Conservation (phyloP, 2,797 vertebrate genomes). For the Eutrigla gurnardus region DNA sequence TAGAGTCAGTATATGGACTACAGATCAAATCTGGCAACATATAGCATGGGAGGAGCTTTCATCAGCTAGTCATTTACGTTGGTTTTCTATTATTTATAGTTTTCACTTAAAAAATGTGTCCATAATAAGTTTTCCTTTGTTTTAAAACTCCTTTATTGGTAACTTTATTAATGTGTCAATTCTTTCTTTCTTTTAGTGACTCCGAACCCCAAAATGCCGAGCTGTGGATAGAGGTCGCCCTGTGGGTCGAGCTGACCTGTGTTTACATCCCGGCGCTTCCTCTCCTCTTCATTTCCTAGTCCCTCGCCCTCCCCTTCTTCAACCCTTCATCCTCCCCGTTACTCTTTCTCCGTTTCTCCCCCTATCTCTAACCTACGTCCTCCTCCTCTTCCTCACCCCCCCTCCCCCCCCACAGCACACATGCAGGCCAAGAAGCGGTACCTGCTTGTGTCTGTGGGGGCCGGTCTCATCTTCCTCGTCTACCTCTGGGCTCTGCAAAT, state of each 20-base stretch:
- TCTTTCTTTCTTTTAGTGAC: conserved; percentile 64
- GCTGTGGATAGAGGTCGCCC: conserved; percentile 62
- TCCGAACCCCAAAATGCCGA: conserved; percentile 68
- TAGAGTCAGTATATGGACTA: background rate
- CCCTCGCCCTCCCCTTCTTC: conserved; percentile 16
- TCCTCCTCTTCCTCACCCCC: conserved; percentile 50
- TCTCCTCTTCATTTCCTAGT: conserved; percentile 36
- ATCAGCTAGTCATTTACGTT: background rate
- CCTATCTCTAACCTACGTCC: conserved; percentile 41
- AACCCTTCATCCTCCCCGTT: background rate
- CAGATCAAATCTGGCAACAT: background rate
- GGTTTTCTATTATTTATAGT: background rate
- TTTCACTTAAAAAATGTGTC: background rate
- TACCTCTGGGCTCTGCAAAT: conserved; percentile 87
- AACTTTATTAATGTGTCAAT: background rate
- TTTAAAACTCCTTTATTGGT: background rate
- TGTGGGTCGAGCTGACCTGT: conserved; percentile 56
- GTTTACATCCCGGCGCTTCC: conserved; percentile 47
- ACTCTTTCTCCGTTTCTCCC: conserved; percentile 2
- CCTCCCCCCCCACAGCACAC: conserved; percentile 82
- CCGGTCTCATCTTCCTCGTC: conserved; percentile 86
- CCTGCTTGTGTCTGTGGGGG: conserved; percentile 89
- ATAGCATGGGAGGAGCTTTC: background rate
- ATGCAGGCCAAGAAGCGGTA: conserved; percentile 92
- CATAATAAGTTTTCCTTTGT: background rate